phyloP scores from a whole-genome alignment of 2,888 invertebrate genomes.

The Argyresthia goedartella region DNA sequence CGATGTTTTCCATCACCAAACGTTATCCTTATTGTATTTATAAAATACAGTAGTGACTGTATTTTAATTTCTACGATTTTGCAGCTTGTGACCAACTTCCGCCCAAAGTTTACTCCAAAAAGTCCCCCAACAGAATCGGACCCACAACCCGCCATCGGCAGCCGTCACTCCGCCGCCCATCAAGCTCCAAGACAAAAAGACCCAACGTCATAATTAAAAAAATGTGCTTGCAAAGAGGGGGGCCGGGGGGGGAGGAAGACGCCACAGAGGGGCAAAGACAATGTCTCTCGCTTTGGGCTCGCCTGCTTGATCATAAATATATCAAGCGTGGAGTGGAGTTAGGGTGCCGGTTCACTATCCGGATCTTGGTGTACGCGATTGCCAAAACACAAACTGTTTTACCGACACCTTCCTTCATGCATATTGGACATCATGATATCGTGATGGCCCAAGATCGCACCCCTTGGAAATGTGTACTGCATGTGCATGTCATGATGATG shows the following conservation, averaged over 20 bases:
- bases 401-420: too few species aligned
- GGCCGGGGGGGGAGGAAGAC: slow-evolving; percentile 63
- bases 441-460: too few species aligned
- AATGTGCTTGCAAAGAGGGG: slow-evolving; percentile 66
- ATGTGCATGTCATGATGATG: too few species aligned
- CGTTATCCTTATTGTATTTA: too few species aligned
- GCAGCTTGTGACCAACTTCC: too few species aligned
- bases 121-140: background rate
- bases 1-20: too few species aligned
- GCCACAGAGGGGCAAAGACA: slow-evolving; percentile 62
- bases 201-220: slow-evolving; percentile 70
- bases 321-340: slow-evolving; percentile 49
- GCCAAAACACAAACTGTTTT: too few species aligned
- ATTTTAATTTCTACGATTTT: too few species aligned
- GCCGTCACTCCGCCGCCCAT: slow-evolving; percentile 2
- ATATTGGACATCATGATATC: too few species aligned
- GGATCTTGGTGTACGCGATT: background rate
- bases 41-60: too few species aligned
- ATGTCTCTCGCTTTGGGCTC: slow-evolving; percentile 55
- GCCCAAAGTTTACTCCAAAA: background rate
- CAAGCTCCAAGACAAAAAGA: slow-evolving; percentile 57
- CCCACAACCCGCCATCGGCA: background rate
- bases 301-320: slow-evolving; percentile 67
- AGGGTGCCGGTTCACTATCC: slow-evolving; percentile 23
- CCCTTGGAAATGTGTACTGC: too few species aligned